Evolutionary conservation across 2,888 invertebrate genomes (phyloP).

Genomic region (Tenthredo mesomela): DNA sequence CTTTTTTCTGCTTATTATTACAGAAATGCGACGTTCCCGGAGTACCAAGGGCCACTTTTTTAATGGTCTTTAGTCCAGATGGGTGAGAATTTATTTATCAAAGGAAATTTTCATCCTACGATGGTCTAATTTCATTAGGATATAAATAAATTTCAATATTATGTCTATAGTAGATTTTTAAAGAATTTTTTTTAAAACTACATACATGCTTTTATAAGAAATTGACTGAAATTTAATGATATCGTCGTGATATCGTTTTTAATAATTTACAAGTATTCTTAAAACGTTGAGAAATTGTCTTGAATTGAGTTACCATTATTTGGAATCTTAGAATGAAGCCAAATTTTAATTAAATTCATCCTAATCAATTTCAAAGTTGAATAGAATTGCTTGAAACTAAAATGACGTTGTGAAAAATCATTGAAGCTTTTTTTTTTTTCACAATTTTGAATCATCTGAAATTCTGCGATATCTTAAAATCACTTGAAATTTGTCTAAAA

Average conservation of each 20-base stretch:
- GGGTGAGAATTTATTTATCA: slow-evolving; percentile 80
- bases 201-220: neutral
- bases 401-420: neutral
- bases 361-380: neutral
- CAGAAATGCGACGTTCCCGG: slow-evolving; percentile 88
- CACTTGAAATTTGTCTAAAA: no score
- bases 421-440: neutral
- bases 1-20: slow-evolving; percentile 67
- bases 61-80: slow-evolving; percentile 94
- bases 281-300: neutral
- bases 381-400: neutral
- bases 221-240: neutral
- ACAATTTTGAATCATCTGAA: neutral
- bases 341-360: neutral
- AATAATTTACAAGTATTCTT: neutral
- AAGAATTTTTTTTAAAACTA: neutral
- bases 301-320: neutral
- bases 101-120: slow-evolving; percentile 22
- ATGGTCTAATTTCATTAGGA: neutral
- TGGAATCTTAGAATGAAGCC: neutral
- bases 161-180: neutral
- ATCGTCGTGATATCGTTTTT: neutral
- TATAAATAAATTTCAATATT: neutral
- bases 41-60: slow-evolving; percentile 88
- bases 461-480: neutral